Evolutionary conservation across 2,797 vertebrate species (phyloP).

Genomic region (Sternarchorhynchus goeldii): DNA sequence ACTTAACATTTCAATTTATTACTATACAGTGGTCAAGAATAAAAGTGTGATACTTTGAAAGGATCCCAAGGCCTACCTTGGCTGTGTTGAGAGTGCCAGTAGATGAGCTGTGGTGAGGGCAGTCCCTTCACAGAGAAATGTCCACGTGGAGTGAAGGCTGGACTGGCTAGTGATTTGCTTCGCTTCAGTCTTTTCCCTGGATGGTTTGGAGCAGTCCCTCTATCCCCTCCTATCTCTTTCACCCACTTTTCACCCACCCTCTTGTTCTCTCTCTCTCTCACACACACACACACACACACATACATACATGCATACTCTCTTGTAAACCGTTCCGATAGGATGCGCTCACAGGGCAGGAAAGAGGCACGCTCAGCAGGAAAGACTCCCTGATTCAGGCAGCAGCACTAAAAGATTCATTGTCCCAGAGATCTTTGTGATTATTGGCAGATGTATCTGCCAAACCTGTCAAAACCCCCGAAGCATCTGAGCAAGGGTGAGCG

Average conservation of each 20-base stretch:
- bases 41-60: constrained; percentile 47
- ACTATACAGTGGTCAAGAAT: not conserved
- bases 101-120: constrained; percentile 43
- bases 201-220: constrained; percentile 33
- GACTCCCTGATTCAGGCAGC: constrained; percentile 24
- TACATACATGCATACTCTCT: too few relatives aligned
- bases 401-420: not conserved
- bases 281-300: too few relatives aligned
- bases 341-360: constrained; percentile 60
- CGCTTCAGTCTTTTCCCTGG: constrained; percentile 35
- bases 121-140: constrained; percentile 29
- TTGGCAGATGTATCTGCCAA: too few relatives aligned
- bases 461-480: too few relatives aligned
- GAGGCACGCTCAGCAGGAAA: constrained; percentile 41
- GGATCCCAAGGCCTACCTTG: constrained; percentile 58
- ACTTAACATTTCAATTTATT: too few relatives aligned
- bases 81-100: not conserved
- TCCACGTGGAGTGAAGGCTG: constrained; percentile 26
- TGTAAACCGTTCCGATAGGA: constrained; percentile 59
- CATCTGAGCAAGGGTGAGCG: too few relatives aligned
- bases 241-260: constrained; percentile 13
- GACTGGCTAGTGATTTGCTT: constrained; percentile 21
- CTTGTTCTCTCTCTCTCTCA: constrained; percentile 10
- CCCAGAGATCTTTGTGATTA: not conserved
- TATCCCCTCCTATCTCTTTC: constrained; percentile 41